Base-by-base conservation (phyloP, 2,888 invertebrate genomes). In the Erpobdella octoculata region DNA sequence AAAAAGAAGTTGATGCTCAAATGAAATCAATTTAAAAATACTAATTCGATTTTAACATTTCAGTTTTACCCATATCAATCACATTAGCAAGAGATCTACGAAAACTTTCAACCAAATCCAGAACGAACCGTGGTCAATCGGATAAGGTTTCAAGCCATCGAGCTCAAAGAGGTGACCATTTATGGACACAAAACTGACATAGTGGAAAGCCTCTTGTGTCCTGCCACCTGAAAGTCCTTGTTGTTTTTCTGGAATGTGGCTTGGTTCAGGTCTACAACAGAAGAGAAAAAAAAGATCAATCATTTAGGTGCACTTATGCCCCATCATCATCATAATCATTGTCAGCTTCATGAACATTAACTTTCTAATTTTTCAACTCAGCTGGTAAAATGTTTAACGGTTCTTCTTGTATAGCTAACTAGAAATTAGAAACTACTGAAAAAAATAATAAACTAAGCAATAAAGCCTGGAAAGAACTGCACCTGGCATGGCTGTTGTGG, bases 141-240 rank as follows among this genome's bases (percentile, higher is more conserved):
- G 96, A 82, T 88, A 93, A 0, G 94, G 94, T 80, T 96, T 95
- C 18, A 97, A 83, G 0, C 96, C 96, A 85, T 97, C 96, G 78
- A 97, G 85, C 82, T 97, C 96, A 85, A 92, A 96, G 6, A 97
- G 85, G 77, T 90, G 89, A 0, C 93, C 94, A 84, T 91, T 91
- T 74, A 97, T 94, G 0, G 96, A 95, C 0, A 97, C 93, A 85
- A 93, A 97, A 83, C 94, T 95, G 28, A 96, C 95, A 86, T 95
- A 97, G 83, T 97, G 96, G 82, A 94, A 97, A 0, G 96, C 93
- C 86, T 97, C 82, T 37, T 72, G 69, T n/a, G 75, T 77, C 15
- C 75, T 38, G 28, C 72, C 64, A 18, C 74, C 72, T 2, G 89
- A 87, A 4, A 91, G 88, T 35, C 71, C 74, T 70, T 90, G 90